Evolutionary conservation across 2,113 vertebrate genomes (phyloP).

Genomic region (Malurus alboscapulatus): DNA sequence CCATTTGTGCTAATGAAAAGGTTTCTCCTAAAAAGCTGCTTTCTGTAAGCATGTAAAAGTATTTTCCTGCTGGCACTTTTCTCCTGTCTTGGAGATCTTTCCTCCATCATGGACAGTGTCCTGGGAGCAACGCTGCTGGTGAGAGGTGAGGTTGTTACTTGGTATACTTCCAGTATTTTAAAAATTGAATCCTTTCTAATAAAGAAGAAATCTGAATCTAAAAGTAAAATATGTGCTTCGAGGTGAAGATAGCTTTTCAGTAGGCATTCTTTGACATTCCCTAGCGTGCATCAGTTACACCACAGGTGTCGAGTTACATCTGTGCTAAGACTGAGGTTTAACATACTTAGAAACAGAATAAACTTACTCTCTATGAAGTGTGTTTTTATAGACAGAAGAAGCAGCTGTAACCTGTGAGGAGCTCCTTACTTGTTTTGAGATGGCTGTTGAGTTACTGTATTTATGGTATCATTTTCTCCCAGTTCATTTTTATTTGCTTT

Average conservation of each 20-base stretch:
- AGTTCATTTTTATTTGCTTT: background rate
- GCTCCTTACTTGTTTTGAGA: background rate
- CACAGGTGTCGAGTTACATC: background rate
- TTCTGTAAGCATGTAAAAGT: background rate
- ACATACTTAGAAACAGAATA: background rate
- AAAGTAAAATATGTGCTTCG: background rate
- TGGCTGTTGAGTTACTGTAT: background rate
- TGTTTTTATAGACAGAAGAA: background rate
- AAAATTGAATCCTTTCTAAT: background rate
- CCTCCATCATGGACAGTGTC: background rate
- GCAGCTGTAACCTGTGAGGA: background rate
- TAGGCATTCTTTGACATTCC: background rate
- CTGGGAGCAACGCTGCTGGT: background rate
- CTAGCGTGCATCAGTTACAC: background rate
- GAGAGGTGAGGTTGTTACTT: background rate
- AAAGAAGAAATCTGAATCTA: background rate
- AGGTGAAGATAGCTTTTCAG: background rate
- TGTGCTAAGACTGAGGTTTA: background rate
- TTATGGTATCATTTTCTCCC: background rate
- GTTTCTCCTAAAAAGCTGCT: background rate
- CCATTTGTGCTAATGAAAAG: background rate
- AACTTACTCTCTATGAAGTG: background rate
- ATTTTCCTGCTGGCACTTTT: background rate
- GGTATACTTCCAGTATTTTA: background rate
- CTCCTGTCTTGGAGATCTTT: background rate